Evolutionary conservation across 2,888 invertebrate genomes (phyloP).

Genomic region (Galeruca laticollis): DNA sequence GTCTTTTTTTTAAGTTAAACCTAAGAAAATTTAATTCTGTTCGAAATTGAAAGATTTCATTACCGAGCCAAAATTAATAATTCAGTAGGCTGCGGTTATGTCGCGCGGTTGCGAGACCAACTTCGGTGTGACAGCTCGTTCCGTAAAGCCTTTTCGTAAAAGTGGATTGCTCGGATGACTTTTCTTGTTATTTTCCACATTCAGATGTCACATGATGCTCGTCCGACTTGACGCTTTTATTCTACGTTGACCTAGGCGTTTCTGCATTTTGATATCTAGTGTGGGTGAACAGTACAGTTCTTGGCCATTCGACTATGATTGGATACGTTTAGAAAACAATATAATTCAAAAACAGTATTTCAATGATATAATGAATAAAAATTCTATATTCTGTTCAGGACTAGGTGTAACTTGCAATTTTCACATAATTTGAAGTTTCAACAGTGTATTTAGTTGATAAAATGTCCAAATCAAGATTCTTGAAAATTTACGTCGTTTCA

Average conservation of each 20-base stretch:
- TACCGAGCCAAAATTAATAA: slow-evolving; percentile 52
- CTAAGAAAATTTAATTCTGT: neutral
- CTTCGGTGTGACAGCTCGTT: slow-evolving; percentile 43
- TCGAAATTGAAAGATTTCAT: slow-evolving; percentile 51
- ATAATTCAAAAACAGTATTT: too few relatives aligned
- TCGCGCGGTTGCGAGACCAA: slow-evolving; percentile 34
- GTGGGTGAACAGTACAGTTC: too few relatives aligned
- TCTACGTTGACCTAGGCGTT: neutral
- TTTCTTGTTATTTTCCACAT: slow-evolving; percentile 28
- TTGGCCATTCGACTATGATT: too few relatives aligned
- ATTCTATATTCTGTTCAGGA: too few relatives aligned
- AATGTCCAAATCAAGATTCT: too few relatives aligned
- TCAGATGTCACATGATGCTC: slow-evolving; percentile 30
- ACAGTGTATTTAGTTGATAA: too few relatives aligned
- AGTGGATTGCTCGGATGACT: slow-evolving; percentile 43
- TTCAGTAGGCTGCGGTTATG: slow-evolving; percentile 47
- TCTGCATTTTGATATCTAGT: slow-evolving; percentile 7
- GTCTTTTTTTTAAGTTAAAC: neutral
- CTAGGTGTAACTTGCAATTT: too few relatives aligned
- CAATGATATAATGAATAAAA: too few relatives aligned
- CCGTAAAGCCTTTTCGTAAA: slow-evolving; percentile 31
- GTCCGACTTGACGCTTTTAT: slow-evolving; percentile 32
- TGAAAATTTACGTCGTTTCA: too few relatives aligned
- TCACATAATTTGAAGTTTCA: too few relatives aligned
- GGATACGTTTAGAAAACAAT: too few relatives aligned